These are phyloP conservation scores for Zapornia atra DNA, from an alignment of 2,113 vertebrate species.

Conservation along the genomic window DNA sequence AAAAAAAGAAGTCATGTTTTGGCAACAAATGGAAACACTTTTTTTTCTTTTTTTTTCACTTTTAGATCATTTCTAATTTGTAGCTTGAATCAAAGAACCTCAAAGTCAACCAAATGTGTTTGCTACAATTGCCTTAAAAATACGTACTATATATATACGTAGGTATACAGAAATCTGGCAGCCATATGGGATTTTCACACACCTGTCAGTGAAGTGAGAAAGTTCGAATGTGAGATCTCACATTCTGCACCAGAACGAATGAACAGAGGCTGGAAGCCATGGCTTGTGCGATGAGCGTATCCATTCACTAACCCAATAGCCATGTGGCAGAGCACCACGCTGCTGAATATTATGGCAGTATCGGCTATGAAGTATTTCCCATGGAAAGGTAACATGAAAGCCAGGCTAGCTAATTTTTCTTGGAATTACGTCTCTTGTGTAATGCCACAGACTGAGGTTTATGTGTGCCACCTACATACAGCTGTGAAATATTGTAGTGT, in stretches of 20 bases:
- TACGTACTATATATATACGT: background rate
- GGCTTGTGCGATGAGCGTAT: background rate
- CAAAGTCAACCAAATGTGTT: conserved; percentile 1
- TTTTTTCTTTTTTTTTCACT: background rate
- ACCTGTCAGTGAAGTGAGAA: conserved; percentile 43
- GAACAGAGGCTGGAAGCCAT: background rate
- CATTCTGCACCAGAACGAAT: background rate
- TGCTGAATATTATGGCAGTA: background rate
- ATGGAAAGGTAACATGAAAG: background rate
- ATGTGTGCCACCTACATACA: conserved; percentile 15
- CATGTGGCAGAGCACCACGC: background rate
- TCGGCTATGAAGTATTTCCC: background rate
- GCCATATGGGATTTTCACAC: conserved; percentile 45
- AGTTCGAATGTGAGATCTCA: background rate
- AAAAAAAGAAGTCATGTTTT: background rate
- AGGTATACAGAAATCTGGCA: conserved; percentile 43
- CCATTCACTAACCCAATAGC: background rate
- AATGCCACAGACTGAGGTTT: background rate
- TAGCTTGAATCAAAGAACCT: background rate
- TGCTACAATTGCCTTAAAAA: conserved; percentile 49
- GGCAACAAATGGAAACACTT: background rate
- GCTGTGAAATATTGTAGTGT: background rate
- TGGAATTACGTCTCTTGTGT: conserved; percentile 14
- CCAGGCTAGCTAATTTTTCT: background rate
- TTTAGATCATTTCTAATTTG: background rate